Base-by-base conservation (phyloP, 2,113 vertebrate genomes). In the Leptosomus discolor region DNA sequence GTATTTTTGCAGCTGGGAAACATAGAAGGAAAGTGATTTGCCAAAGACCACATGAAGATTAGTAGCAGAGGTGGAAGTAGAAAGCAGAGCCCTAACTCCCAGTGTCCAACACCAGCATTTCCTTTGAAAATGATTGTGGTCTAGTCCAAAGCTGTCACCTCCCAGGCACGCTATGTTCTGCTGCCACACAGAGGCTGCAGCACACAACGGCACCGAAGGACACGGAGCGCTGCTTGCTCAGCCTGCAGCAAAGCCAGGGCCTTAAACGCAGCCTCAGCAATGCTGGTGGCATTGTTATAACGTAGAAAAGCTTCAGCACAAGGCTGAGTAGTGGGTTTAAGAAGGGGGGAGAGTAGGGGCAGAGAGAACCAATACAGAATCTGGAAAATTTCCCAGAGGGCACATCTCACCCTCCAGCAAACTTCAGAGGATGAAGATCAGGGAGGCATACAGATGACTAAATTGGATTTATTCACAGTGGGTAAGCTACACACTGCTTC, bases 381-480 rank as follows among this genome's bases (percentile, higher is more conserved):
- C 75, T 97, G 95, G 97, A 97, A 94, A 39, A 77, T 43, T 95
- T 97, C 97, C 97, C 94, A 71, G 91, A 91, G 82, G 78, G 70
- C 85, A 94, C 91, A 97, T 97, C 94, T 97, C 96, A 95, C 96
- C 94, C 95, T 97, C 75, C 76, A 95, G 96, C 95, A 97, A 90
- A 98, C 88, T 93, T 94, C 64, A 94, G 96, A 94, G 41, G 88
- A 85, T 74, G 96, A 85, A 97, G 96, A 97, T 94, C 95, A 92
- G 82, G 91, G 92, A 97, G 93, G 96, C 95, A 96, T 94, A 97
- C 97, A 98, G 97, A 97, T 57, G 39, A 83, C 90, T 97, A 98
- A 98, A 98, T 98, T 98, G 96, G 97, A 98, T 98, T 97, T 98
- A 97, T 97, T 97, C 97, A 97, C 97, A 97, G 94, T 95, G 97